Evolutionary conservation across 2,113 vertebrate species (phyloP).

Genomic region (Microcebus griseorufus): DNA sequence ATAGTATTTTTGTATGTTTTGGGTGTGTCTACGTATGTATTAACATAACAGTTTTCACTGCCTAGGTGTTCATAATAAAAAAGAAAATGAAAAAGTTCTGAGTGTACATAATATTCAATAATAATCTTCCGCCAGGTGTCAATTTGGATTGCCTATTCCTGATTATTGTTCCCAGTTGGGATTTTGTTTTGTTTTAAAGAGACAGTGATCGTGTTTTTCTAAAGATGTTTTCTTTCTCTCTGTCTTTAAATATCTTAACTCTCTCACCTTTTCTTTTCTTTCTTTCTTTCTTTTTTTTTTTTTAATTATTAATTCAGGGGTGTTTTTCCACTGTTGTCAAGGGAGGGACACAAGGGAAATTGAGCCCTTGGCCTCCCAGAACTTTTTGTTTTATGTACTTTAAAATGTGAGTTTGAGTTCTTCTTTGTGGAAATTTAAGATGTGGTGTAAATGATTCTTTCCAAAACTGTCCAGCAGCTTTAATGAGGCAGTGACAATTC

Average conservation of each 20-base stretch:
- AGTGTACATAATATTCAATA: slow-evolving; percentile 94
- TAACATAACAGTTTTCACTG: slow-evolving; percentile 96
- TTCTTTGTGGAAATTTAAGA: slow-evolving; percentile 63
- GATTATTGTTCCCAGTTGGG: slow-evolving; percentile 86
- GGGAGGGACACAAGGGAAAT: slow-evolving; percentile 66
- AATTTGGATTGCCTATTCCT: slow-evolving; percentile 87
- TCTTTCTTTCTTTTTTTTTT: slow-evolving; percentile 45
- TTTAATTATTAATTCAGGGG: slow-evolving; percentile 74
- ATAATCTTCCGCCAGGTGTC: slow-evolving; percentile 86
- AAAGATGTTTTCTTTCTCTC: slow-evolving; percentile 51
- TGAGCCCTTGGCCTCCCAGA: slow-evolving; percentile 34
- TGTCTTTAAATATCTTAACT: slow-evolving; percentile 61
- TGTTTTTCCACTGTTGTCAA: slow-evolving; percentile 77
- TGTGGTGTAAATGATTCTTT: slow-evolving; percentile 66
- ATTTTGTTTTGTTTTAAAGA: slow-evolving; percentile 84
- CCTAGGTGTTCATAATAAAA: slow-evolving; percentile 93
- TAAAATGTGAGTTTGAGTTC: slow-evolving; percentile 77
- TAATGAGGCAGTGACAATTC: neutral
- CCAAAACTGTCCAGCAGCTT: slow-evolving; percentile 32
- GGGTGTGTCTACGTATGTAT: slow-evolving; percentile 96
- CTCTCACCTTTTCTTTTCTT: neutral
- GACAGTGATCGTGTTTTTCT: slow-evolving; percentile 80
- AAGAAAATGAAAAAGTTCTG: slow-evolving; percentile 80
- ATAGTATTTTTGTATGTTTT: slow-evolving; percentile 99
- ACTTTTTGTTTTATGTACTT: slow-evolving; percentile 49